phyloP scores from a whole-genome alignment of 64 coral and sea anemone genomes.

The Montipora sp. region DNA sequence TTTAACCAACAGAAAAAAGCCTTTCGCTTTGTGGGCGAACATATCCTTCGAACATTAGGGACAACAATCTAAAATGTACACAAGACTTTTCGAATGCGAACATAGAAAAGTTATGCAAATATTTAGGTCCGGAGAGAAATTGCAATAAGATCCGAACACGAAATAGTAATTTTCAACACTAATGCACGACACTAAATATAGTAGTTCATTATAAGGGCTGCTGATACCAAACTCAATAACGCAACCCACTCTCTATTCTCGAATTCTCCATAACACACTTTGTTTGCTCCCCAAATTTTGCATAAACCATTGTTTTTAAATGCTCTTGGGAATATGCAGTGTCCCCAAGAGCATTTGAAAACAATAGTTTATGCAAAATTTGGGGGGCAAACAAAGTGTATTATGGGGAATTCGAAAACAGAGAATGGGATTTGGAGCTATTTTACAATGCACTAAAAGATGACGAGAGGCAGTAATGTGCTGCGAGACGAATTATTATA shows the following conservation, averaged over 20 bases:
- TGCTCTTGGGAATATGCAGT: too few species aligned
- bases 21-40: background rate
- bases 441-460: too few species aligned
- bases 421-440: too few species aligned
- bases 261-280: too few species aligned
- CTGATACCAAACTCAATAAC: background rate
- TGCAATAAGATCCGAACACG: background rate
- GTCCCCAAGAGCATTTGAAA: too few species aligned
- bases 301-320: too few species aligned
- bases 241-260: background rate
- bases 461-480: too few species aligned
- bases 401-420: too few species aligned
- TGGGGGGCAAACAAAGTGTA: too few species aligned
- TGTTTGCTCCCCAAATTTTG: too few species aligned
- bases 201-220: background rate
- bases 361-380: too few species aligned
- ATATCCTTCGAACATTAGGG: conserved; percentile 24
- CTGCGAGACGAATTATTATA: too few species aligned
- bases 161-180: background rate
- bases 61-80: conserved; percentile 9
- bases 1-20: background rate
- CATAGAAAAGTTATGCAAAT: background rate
- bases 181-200: background rate
- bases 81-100: background rate
- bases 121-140: background rate